Evolutionary conservation across 2,888 invertebrate genomes (phyloP).

Genomic region (Tillus elongatus): DNA sequence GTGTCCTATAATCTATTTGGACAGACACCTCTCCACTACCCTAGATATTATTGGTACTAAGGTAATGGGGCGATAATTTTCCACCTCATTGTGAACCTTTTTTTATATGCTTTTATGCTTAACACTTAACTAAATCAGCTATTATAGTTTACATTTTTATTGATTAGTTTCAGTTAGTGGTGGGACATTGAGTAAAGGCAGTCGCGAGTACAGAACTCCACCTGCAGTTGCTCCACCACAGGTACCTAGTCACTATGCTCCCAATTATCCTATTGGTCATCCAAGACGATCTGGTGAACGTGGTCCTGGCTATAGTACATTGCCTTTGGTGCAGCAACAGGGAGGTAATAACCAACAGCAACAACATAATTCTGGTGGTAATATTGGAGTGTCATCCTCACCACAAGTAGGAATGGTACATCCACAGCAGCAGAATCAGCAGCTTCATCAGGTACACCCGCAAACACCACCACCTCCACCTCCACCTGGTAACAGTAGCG

Average conservation of each 20-base stretch:
- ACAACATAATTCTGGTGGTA: conserved; percentile 12
- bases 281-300: conserved; percentile 50
- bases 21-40: too few relatives aligned
- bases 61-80: too few relatives aligned
- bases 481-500: conserved; percentile 48
- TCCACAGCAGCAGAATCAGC: conserved; percentile 44
- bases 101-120: too few relatives aligned
- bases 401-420: conserved; percentile 71
- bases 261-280: conserved; percentile 83
- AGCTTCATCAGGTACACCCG: conserved; percentile 40
- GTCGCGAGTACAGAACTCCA: conserved; percentile 85
- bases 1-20: too few relatives aligned
- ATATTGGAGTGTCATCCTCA: conserved; percentile 26
- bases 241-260: conserved; percentile 94
- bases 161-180: background rate
- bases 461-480: conserved; percentile 57
- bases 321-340: conserved; percentile 53
- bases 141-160: too few relatives aligned
- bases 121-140: too few relatives aligned
- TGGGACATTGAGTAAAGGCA: conserved; percentile 61
- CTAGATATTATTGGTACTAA: too few relatives aligned
- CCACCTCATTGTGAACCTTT: too few relatives aligned
- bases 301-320: conserved; percentile 71
- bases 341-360: conserved; percentile 26
- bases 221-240: conserved; percentile 94